Evolutionary conservation across 2,797 vertebrate genomes (phyloP).

Genomic region (Sebastes hubbsi): DNA sequence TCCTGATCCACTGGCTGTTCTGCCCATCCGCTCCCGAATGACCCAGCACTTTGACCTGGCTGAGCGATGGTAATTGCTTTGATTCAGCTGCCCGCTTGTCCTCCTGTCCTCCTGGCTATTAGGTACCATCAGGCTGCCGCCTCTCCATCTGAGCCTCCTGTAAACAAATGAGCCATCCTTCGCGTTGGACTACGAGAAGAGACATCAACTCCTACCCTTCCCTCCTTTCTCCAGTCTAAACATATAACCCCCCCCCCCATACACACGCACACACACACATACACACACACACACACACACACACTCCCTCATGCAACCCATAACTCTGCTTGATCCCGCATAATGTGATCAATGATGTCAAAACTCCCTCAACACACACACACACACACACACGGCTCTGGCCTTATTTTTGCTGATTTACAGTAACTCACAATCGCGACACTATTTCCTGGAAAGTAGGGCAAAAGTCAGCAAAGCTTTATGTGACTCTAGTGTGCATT

Average conservation of each 20-base stretch:
- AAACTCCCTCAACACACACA: not conserved
- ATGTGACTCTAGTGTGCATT: conserved; percentile 23
- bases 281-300: too few species aligned
- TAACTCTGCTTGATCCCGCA: conserved; percentile 19
- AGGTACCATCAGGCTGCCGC: conserved; percentile 6
- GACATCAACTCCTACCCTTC: conserved; percentile 3
- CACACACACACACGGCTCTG: not conserved
- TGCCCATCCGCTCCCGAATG: conserved; percentile 30
- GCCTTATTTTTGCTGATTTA: conserved; percentile 5
- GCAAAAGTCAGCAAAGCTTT: conserved; percentile 55
- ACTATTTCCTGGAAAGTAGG: conserved; percentile 51
- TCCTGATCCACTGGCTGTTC: conserved; percentile 11
- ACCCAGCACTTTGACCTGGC: conserved; percentile 33
- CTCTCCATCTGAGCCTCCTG: conserved; percentile 24
- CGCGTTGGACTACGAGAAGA: conserved; percentile 1
- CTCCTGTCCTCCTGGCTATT: conserved; percentile 9
- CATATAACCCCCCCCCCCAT: not conserved
- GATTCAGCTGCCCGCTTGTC: conserved; percentile 24
- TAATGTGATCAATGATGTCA: conserved; percentile 6
- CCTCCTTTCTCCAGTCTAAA: conserved; percentile 29
- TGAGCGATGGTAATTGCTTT: conserved; percentile 27
- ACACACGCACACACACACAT: too few species aligned
- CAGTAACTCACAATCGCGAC: conserved; percentile 20
- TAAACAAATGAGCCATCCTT: conserved; percentile 37
- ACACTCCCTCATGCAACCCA: not conserved